Evolutionary conservation across 2,888 invertebrate genomes (phyloP), one percentile per base, ranked within the genome.

Genomic region (Latrodectus elegans): DNA sequence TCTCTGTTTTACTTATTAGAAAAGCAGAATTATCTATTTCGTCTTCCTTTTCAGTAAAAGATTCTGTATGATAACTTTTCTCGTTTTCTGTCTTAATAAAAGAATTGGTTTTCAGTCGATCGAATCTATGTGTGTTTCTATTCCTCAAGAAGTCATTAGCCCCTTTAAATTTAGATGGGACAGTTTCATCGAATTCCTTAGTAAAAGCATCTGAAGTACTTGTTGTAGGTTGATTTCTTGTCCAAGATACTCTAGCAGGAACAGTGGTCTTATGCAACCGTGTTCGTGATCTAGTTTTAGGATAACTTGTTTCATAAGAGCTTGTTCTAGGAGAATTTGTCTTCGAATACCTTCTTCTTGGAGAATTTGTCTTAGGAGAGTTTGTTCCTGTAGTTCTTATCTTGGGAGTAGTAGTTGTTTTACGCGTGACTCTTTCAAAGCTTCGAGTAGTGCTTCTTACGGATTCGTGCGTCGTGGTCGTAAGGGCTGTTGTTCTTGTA

Each of bases 111-210:
- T 74, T 81, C 26, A 82, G 38, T 60, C 82, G 64, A 8, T 70
- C 70, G 38, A 81, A 81, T 70, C 67, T 82, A 38, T 82, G 60
- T 8, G 17, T 38, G 22, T 75, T 75, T 17, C 82, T 82, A 22
- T 82, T 75, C 26, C 75, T 82, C 17, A 75, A 11, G 15, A 67
- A 75, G 60, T 75, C 68, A 6, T 64, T 52, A 4, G 73, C n/a
- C 15, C 52, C 73, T 70, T 52, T 70, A 11, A 75, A n/a, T 60
- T 60, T 75, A 60, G 65, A 53, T 3, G 64, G 38, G 9, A 12
- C 26, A 11, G 68, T 60, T 12, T 75, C 68, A 3, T 68, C 70
- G 0, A 22, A 8, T 12, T 4, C 15, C 68, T 68, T 52, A 10
- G 49, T 51, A 22, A 22, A 49, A n/a, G 38, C 1, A n/a, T 26